Base-by-base conservation (phyloP, 2,797 vertebrate species). In the Danionella dracula region DNA sequence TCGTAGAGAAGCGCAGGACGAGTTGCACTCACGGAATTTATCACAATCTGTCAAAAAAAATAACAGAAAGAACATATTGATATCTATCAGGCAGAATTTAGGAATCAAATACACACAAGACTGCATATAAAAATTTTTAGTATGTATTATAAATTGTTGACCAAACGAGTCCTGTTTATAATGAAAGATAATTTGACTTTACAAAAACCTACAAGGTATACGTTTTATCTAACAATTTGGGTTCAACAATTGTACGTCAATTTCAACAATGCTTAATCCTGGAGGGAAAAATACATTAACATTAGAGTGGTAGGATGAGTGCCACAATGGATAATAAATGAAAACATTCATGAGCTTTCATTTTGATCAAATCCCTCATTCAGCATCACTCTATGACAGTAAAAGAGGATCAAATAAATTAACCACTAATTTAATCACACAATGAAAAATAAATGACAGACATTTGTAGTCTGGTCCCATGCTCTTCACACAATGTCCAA, bases 1-100 rank as follows among this genome's bases (percentile, higher is more conserved):
- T 98, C 96, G 0, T 97, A 98, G 27, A 94, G 89, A 82, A 94
- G 86, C 0, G 89, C 90, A 0, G 91, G 87, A 42, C 81, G 78
- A 44, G 73, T 79, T 20, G 79, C 45, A 50, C 66, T 88, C 72
- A 86, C 81, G 0, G 88, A 90, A 79, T 97, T 95, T 70, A 98
- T 93, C 74, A 98, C 81, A 71, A 98, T 95, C 94, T 98, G 75
- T 2, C 20, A 72, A 66, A 79, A 35, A 35, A 56, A 48, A 66
- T 50, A n/a, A 9, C 1, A 54, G 55, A 49, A 11, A n/a, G 31
- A 50, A 6, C n/a, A n/a, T n/a, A n/a, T n/a, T n/a, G n/a, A n/a
- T n/a, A n/a, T n/a, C n/a, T n/a, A n/a, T n/a, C n/a, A n/a, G n/a
- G n/a, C n/a, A n/a, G n/a, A n/a, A n/a, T n/a, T n/a, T n/a, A n/a